Conservation (phyloP, 2,888 invertebrate species). For the Leptinotarsa peninsularis region DNA sequence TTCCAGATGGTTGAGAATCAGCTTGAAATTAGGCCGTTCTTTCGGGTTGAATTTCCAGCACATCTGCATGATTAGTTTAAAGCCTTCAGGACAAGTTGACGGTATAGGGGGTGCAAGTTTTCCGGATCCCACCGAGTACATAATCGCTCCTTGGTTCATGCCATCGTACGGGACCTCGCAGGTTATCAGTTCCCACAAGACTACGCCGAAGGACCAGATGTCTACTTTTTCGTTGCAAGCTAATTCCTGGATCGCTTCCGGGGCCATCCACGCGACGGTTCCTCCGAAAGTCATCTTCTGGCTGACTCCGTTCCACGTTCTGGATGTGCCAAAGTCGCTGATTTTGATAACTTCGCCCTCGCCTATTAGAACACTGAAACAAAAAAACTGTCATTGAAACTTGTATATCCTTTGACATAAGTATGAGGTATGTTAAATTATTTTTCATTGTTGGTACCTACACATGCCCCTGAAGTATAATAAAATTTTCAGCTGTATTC, state of each 20-base stretch:
- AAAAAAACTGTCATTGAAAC: constrained; percentile 23
- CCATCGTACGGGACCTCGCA: constrained; percentile 94
- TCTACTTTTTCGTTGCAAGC: constrained; percentile 98
- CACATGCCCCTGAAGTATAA: too few relatives aligned
- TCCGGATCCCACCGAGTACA: constrained; percentile 98
- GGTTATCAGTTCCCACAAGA: constrained; percentile 97
- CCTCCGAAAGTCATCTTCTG: constrained; percentile 98
- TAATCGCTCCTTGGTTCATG: constrained; percentile 93
- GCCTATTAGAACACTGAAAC: constrained; percentile 84
- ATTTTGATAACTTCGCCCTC: constrained; percentile 83
- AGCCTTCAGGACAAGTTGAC: constrained; percentile 86
- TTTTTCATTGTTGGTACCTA: too few relatives aligned
- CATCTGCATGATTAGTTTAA: constrained; percentile 88
- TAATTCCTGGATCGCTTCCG: constrained; percentile 96
- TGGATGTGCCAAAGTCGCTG: constrained; percentile 96
- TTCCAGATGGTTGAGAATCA: constrained; percentile 91
- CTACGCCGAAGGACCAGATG: constrained; percentile 98
- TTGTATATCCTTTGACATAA: background rate
- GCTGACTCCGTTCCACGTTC: constrained; percentile 94
- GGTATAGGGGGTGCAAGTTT: constrained; percentile 93
- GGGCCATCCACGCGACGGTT: constrained; percentile 99
- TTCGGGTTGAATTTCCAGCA: constrained; percentile 93
- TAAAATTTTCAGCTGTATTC: too few relatives aligned
- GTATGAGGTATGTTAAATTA: too few relatives aligned
- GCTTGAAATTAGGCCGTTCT: constrained; percentile 90